These are phyloP conservation scores for Cheiracanthium punctorium DNA, from an alignment of 2,888 invertebrate genomes.

Conservation along the genomic window DNA sequence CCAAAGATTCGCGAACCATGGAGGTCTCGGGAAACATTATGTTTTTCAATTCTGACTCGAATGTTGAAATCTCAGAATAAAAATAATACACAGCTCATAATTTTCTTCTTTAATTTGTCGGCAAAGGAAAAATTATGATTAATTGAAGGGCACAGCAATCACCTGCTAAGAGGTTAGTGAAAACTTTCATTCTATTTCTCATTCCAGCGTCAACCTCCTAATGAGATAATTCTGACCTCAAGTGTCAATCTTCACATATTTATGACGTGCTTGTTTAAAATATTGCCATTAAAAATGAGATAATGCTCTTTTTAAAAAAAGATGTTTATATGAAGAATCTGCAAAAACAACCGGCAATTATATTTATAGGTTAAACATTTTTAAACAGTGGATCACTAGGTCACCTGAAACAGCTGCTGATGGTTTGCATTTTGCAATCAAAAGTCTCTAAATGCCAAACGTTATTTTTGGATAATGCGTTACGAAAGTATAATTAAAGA, in stretches of 20 bases:
- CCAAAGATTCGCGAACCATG: too few species aligned
- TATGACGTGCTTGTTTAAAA: not conserved
- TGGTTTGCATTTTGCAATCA: not conserved
- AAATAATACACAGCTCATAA: too few species aligned
- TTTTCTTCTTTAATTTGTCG: too few species aligned
- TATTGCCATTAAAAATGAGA: not conserved
- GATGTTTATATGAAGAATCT: not conserved
- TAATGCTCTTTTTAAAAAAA: not conserved
- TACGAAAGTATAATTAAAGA: not conserved
- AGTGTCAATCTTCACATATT: not conserved
- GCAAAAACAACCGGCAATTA: not conserved
- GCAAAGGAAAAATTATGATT: not conserved
- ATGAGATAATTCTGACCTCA: not conserved
- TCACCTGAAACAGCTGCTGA: not conserved
- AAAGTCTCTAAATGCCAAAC: not conserved
- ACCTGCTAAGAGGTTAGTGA: not conserved
- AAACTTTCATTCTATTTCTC: not conserved
- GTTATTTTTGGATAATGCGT: not conserved
- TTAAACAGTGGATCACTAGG: not conserved
- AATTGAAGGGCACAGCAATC: not conserved
- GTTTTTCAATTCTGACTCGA: too few species aligned
- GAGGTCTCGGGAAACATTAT: too few species aligned
- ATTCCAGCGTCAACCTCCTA: not conserved
- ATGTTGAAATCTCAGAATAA: too few species aligned
- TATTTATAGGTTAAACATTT: not conserved